phyloP scores from a whole-genome alignment of 2,888 invertebrate species.

The Melanophora roralis region DNA sequence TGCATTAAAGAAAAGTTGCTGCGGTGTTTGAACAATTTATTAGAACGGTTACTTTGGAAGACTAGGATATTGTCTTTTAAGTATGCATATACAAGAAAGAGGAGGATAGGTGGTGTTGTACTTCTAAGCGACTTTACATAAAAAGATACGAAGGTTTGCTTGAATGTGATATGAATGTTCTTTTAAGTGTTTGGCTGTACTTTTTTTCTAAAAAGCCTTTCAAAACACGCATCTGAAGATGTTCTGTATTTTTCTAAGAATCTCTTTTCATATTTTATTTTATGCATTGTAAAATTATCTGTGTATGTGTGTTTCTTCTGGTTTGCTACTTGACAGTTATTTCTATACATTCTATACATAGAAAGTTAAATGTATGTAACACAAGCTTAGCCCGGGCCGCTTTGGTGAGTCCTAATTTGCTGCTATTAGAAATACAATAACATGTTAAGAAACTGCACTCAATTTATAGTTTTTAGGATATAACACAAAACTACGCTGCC shows the following conservation, averaged over 20 bases:
- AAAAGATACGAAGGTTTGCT: neutral
- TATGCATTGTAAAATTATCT: neutral
- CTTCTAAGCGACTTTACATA: neutral
- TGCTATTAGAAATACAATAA: no score
- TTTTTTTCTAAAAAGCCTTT: neutral
- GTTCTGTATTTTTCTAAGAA: slow-evolving; percentile 13
- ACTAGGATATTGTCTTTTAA: neutral
- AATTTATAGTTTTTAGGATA: no score
- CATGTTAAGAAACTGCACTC: no score
- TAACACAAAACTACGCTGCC: no score
- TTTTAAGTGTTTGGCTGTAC: slow-evolving; percentile 12
- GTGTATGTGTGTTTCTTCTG: slow-evolving; percentile 2
- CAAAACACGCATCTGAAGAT: slow-evolving; percentile 17
- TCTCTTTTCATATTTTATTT: slow-evolving; percentile 7
- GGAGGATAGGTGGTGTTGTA: neutral
- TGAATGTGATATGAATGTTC: slow-evolving; percentile 20
- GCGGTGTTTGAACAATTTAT: slow-evolving; percentile 13
- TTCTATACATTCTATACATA: neutral
- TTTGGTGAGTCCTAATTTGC: no score
- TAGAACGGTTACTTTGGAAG: neutral
- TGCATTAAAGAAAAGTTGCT: slow-evolving; percentile 36
- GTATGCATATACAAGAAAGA: neutral
- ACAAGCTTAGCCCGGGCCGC: no score
- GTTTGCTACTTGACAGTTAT: slow-evolving; percentile 7
- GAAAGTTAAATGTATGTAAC: neutral